Evolutionary conservation across 2,113 vertebrate genomes (phyloP).

Genomic region (Gopherus flavomarginatus): DNA sequence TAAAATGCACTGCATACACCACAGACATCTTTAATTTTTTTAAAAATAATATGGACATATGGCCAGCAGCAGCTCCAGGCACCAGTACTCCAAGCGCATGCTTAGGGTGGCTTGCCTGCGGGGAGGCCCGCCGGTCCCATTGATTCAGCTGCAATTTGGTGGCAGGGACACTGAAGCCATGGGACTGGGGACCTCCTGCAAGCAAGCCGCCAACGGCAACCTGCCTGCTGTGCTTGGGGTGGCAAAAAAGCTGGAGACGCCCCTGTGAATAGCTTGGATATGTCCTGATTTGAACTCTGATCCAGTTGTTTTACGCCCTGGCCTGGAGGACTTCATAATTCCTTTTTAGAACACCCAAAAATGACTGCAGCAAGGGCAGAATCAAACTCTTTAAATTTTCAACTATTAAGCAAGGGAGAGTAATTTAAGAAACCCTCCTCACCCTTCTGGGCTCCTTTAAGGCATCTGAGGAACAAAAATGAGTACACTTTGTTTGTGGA

Average conservation of each 20-base stretch:
- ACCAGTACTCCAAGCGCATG: no score
- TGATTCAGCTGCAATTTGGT: no score
- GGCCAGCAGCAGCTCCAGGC: not conserved
- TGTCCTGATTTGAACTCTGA: not conserved
- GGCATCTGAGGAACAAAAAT: not conserved
- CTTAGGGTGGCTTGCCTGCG: no score
- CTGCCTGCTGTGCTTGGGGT: no score
- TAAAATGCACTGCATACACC: not conserved
- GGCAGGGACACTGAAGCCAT: no score
- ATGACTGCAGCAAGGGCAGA: not conserved
- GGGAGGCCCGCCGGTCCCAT: no score
- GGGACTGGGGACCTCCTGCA: no score
- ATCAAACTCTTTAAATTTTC: not conserved
- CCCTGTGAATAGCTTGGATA: not conserved
- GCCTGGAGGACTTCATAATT: not conserved
- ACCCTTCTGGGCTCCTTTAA: not conserved
- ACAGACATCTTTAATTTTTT: not conserved
- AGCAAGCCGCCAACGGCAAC: no score
- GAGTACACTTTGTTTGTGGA: not conserved
- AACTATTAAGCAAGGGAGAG: not conserved
- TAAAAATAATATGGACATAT: not conserved
- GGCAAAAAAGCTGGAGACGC: no score
- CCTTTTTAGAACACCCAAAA: not conserved
- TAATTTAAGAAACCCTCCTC: not conserved
- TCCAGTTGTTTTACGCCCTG: not conserved